Conservation (phyloP, 2,113 vertebrate genomes). For the Dipodomys merriami region DNA sequence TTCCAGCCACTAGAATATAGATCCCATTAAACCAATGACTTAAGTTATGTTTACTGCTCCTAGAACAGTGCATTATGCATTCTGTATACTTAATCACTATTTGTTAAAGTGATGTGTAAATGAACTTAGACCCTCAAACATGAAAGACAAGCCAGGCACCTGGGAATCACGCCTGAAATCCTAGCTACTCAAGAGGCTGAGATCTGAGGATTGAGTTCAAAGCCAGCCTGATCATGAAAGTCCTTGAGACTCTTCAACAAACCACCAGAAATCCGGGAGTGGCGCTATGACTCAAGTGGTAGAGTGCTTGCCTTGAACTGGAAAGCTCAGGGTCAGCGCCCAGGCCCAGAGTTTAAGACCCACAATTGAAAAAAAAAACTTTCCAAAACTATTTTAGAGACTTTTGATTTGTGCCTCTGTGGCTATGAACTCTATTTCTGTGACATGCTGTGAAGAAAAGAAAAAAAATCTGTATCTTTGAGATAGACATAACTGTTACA, state of each 20-base stretch:
- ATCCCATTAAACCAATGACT: neutral
- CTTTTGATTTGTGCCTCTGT: neutral
- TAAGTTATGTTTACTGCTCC: neutral
- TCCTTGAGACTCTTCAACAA: too few relatives aligned
- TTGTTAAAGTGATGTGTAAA: neutral
- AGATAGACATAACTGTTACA: too few relatives aligned
- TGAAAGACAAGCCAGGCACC: neutral
- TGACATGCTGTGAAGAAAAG: neutral
- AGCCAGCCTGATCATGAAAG: too few relatives aligned
- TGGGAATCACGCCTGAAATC: too few relatives aligned
- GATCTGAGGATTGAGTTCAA: too few relatives aligned
- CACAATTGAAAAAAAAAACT: neutral
- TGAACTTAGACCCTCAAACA: neutral
- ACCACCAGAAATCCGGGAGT: too few relatives aligned
- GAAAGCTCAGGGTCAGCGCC: too few relatives aligned
- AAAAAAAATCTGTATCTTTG: too few relatives aligned
- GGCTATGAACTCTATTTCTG: neutral
- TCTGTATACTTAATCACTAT: neutral
- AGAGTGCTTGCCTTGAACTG: too few relatives aligned
- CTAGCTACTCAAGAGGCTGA: too few relatives aligned
- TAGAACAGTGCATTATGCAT: neutral
- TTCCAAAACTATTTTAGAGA: neutral
- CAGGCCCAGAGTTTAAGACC: too few relatives aligned
- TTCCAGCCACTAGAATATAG: neutral
- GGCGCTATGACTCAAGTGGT: too few relatives aligned